Evolutionary conservation across 2,797 vertebrate species (phyloP).

Genomic region (Fistularia tabacaria): DNA sequence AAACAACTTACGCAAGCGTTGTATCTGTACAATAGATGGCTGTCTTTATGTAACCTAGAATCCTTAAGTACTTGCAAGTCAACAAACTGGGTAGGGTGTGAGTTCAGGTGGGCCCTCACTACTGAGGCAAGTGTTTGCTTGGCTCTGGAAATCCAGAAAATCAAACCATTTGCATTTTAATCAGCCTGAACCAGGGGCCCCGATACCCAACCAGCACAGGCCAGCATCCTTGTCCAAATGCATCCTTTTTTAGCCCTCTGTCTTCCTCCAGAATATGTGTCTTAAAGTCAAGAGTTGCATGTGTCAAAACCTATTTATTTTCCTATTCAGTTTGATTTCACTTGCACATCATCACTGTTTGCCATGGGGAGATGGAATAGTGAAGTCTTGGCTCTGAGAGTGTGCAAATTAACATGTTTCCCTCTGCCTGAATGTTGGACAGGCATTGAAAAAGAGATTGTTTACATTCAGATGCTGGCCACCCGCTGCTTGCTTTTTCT

Average conservation of each 20-base stretch:
- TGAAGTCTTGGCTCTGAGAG: constrained; percentile 41
- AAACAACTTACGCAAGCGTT: too few species aligned
- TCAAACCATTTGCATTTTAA: constrained; percentile 71
- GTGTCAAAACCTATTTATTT: constrained; percentile 21
- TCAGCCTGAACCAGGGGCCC: constrained; percentile 58
- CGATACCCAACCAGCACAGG: constrained; percentile 42
- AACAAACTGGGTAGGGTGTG: constrained; percentile 33
- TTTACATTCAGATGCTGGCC: constrained; percentile 76
- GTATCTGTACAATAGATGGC: constrained; percentile 12
- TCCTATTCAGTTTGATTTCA: constrained; percentile 32
- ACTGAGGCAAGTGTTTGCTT: constrained; percentile 65
- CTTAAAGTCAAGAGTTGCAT: constrained; percentile 24
- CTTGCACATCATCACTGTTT: constrained; percentile 22
- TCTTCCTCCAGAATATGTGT: constrained; percentile 29
- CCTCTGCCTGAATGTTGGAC: constrained; percentile 73
- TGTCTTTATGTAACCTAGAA: constrained; percentile 16
- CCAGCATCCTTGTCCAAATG: constrained; percentile 39
- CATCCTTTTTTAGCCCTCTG: constrained; percentile 17
- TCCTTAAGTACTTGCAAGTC: constrained; percentile 27
- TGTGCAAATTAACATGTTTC: constrained; percentile 79
- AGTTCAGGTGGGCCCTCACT: constrained; percentile 55
- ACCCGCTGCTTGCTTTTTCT: constrained; percentile 70
- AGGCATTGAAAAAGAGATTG: constrained; percentile 74
- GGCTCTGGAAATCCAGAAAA: constrained; percentile 53
- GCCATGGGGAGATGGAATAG: constrained; percentile 24